Conservation (phyloP, 2,113 vertebrate species). For the Pelobates fuscus region DNA sequence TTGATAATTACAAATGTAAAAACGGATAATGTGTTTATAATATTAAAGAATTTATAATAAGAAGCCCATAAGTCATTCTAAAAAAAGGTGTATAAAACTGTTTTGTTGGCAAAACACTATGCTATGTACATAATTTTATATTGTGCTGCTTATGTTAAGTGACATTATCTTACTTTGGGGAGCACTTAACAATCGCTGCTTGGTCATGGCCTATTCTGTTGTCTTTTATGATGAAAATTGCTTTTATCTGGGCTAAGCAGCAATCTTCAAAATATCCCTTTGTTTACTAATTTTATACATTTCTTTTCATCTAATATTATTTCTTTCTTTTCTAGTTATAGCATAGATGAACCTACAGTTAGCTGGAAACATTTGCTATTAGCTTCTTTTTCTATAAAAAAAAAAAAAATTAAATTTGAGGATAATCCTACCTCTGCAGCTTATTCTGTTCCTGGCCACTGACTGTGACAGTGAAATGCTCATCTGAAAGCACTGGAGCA, state of each 20-base stretch:
- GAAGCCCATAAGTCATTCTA: too few relatives aligned
- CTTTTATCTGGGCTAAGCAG: slow-evolving; percentile 30
- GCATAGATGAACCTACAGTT: slow-evolving; percentile 78
- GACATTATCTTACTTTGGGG: slow-evolving; percentile 23
- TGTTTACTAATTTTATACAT: slow-evolving; percentile 74
- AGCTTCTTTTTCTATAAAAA: slow-evolving; percentile 74
- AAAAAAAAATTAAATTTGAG: slow-evolving; percentile 83
- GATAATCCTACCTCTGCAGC: slow-evolving; percentile 87
- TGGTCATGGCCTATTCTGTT: slow-evolving; percentile 7
- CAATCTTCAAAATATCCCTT: slow-evolving; percentile 55
- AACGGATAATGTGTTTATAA: too few relatives aligned
- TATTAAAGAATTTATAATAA: too few relatives aligned
- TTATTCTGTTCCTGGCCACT: slow-evolving; percentile 86
- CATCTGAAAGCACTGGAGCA: slow-evolving; percentile 82
- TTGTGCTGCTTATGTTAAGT: slow-evolving; percentile 11
- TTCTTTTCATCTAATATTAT: slow-evolving; percentile 76
- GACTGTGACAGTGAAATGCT: slow-evolving; percentile 84
- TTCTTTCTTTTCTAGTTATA: slow-evolving; percentile 79
- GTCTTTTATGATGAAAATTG: slow-evolving; percentile 38
- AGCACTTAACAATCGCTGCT: slow-evolving; percentile 9
- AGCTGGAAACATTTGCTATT: slow-evolving; percentile 83
- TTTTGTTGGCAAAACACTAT: too few relatives aligned
- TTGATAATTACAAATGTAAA: too few relatives aligned
- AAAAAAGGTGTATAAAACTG: too few relatives aligned
- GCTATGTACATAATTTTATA: not conserved